Percentiles rank a stretch among this genome's conserved stretches.
Evolutionary conservation across 2,797 vertebrate genomes (phyloP).

Genomic region (Phataginus tetradactyla): DNA sequence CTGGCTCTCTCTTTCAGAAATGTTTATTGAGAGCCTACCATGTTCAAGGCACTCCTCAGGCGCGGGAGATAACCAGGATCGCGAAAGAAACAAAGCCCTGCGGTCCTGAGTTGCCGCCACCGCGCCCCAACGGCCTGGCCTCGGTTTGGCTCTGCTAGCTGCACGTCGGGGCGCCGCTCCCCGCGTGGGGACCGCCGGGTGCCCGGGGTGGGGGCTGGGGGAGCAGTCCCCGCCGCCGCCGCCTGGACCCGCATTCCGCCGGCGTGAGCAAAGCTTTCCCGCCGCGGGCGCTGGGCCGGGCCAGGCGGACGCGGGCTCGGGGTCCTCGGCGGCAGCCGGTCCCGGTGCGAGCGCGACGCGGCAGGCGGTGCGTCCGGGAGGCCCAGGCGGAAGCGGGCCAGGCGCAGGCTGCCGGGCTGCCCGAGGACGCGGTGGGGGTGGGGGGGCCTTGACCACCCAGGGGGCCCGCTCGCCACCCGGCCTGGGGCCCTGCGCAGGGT

Average conservation of each 20-base stretch:
- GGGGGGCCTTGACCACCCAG: neutral
- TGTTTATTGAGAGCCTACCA: constrained; percentile 7
- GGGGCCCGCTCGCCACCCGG: neutral
- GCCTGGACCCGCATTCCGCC: too few relatives aligned
- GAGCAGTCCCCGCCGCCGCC: neutral
- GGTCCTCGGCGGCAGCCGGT: too few relatives aligned
- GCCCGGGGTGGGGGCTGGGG: neutral
- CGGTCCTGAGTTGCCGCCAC: neutral
- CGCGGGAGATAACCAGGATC: neutral
- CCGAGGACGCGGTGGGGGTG: neutral
- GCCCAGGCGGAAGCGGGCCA: neutral
- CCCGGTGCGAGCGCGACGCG: neutral
- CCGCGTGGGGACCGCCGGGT: neutral
- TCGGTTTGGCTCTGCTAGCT: neutral
- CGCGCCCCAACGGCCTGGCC: neutral
- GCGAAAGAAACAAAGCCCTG: neutral
- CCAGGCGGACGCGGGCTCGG: too few relatives aligned
- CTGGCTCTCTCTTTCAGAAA: neutral
- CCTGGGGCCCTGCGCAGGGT: neutral
- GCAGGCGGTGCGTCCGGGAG: neutral
- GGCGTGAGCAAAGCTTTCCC: neutral
- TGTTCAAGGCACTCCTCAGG: neutral
- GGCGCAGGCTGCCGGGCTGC: neutral
- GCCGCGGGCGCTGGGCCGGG: too few relatives aligned
- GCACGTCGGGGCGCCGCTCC: neutral